phyloP scores from a whole-genome alignment of 2,113 vertebrate genomes.

The Coryphaenoides rupestris region DNA sequence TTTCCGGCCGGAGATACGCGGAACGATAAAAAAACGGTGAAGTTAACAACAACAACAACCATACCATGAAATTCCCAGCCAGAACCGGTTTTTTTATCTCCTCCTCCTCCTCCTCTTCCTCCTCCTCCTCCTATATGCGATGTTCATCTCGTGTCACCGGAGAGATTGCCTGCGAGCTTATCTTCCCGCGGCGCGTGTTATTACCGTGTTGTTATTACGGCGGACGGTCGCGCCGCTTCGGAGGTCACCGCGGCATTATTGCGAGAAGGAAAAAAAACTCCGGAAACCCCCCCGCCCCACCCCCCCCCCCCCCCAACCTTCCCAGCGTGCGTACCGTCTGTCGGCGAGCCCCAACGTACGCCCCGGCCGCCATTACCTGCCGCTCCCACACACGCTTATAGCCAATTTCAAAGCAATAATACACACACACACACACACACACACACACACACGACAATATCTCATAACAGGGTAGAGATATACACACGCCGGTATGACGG shows the following conservation, averaged over 20 bases:
- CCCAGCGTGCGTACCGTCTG: conserved; percentile 62
- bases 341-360: conserved; percentile 40
- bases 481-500: conserved; percentile 13
- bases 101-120: no score
- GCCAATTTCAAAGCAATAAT: conserved; percentile 54
- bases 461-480: conserved; percentile 21
- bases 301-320: no score
- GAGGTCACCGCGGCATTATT: conserved; percentile 60
- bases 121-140: conserved; percentile 26
- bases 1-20: no score
- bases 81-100: no score
- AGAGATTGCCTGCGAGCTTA: conserved; percentile 58
- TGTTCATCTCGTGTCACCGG: conserved; percentile 32
- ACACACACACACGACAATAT: conserved; percentile 13
- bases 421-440: no score
- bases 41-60: no score
- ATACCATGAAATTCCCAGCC: no score
- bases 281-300: no score
- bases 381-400: conserved; percentile 23
- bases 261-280: conserved; percentile 21
- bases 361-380: conserved; percentile 17
- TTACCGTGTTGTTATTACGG: conserved; percentile 64
- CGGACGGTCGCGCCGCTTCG: conserved; percentile 48
- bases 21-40: no score
- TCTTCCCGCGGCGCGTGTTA: conserved; percentile 35